Evolutionary conservation across 2,888 invertebrate species (phyloP).

Genomic region (Apoderus coryli): DNA sequence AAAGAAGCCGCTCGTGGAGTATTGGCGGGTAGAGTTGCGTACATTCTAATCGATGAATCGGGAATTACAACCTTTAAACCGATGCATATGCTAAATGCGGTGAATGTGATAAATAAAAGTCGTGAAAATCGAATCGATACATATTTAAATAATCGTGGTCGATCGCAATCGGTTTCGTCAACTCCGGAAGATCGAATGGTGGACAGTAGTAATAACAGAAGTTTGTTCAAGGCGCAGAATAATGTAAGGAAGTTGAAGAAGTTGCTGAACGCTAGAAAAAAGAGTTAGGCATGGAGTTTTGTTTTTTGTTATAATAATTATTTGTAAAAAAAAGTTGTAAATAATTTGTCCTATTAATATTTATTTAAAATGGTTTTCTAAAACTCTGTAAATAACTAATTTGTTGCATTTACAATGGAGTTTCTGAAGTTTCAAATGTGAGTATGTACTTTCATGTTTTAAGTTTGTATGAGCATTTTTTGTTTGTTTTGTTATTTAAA

Average conservation of each 20-base stretch:
- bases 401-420: no score
- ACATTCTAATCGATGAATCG: constrained; percentile 61
- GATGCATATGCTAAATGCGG: constrained; percentile 55
- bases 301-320: no score
- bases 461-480: no score
- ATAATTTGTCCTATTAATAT: no score
- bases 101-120: constrained; percentile 27
- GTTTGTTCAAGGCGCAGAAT: constrained; percentile 22
- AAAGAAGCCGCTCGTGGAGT: constrained; percentile 60
- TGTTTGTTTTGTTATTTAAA: no score
- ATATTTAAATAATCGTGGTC: constrained; percentile 23
- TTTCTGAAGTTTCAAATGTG: no score
- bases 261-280: constrained; percentile 22
- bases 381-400: no score
- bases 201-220: no score
- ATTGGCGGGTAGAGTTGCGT: constrained; percentile 57
- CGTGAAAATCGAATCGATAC: constrained; percentile 25
- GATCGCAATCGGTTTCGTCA: constrained; percentile 15
- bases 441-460: no score
- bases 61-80: constrained; percentile 66
- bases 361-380: no score
- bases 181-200: constrained; percentile 10
- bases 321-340: no score
- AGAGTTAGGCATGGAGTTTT: constrained; percentile 24
- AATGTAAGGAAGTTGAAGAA: constrained; percentile 26